Evolutionary conservation across 2,888 invertebrate species (phyloP).

Genomic region (Mystacides longicornis): DNA sequence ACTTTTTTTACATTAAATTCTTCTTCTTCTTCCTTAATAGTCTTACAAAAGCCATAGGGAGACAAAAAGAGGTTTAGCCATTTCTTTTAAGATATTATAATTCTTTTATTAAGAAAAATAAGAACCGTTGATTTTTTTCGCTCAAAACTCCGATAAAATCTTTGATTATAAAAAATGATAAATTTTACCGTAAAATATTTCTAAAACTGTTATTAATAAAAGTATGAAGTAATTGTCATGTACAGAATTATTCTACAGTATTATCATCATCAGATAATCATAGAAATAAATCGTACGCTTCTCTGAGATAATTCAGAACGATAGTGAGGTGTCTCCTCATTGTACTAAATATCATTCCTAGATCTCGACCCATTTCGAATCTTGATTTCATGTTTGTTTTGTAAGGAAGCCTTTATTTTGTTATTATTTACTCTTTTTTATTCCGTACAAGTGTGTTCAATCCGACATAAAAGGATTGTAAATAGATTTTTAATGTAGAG

Average conservation of each 20-base stretch:
- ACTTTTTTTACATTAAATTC: no score
- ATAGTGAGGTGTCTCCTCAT: background rate
- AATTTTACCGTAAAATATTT: background rate
- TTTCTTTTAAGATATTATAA: no score
- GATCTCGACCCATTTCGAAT: background rate
- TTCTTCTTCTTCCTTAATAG: no score
- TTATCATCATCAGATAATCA: background rate
- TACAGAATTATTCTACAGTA: background rate
- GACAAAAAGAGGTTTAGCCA: no score
- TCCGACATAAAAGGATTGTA: background rate
- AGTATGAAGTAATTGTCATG: background rate
- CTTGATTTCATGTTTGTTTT: background rate
- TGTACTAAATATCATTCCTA: background rate
- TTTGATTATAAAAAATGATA: background rate
- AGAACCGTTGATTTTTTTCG: background rate
- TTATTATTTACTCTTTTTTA: background rate
- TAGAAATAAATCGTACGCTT: background rate
- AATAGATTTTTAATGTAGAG: no score
- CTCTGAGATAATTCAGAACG: background rate
- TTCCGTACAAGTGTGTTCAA: background rate
- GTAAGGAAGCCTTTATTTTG: background rate
- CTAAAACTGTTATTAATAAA: background rate
- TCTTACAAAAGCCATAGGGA: no score
- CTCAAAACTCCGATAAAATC: no score
- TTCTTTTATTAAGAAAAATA: background rate